phyloP scores from a whole-genome alignment of 2,113 vertebrate genomes.

The Polypterus bichir region DNA sequence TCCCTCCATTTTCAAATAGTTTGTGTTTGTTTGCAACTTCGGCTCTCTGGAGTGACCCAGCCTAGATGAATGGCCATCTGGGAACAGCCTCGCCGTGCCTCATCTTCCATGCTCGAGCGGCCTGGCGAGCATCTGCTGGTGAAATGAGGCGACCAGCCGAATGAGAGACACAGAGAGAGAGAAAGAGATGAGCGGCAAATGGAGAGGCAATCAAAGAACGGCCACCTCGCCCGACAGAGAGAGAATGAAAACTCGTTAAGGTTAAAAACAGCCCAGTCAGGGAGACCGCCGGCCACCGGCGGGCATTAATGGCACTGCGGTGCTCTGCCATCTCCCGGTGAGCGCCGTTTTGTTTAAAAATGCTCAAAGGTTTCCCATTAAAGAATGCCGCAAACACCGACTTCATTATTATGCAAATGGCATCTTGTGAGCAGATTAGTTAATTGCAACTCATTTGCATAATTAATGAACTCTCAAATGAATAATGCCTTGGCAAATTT shows the following conservation, averaged over 20 bases:
- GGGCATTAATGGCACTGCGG: slow-evolving; percentile 16
- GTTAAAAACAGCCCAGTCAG: slow-evolving; percentile 4
- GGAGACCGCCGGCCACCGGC: slow-evolving; percentile 17
- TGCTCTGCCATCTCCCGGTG: slow-evolving; percentile 17
- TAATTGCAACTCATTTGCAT: slow-evolving; percentile 91
- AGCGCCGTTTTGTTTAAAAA: slow-evolving; percentile 24
- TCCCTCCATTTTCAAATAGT: too few species aligned
- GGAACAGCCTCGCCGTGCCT: too few species aligned
- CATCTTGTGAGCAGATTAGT: slow-evolving; percentile 80
- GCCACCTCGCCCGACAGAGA: neutral
- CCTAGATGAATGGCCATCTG: too few species aligned
- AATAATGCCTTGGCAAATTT: slow-evolving; percentile 83
- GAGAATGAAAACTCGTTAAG: neutral
- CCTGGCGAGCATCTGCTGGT: too few species aligned
- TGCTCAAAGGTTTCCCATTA: slow-evolving; percentile 79
- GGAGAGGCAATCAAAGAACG: neutral
- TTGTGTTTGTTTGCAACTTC: too few species aligned
- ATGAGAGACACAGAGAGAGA: neutral
- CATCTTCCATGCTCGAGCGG: too few species aligned
- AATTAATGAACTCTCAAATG: slow-evolving; percentile 92
- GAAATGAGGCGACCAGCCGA: neutral
- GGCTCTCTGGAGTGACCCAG: too few species aligned
- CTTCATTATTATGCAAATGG: slow-evolving; percentile 88
- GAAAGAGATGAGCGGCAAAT: neutral
- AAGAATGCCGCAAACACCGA: slow-evolving; percentile 76